Evolutionary conservation across 2,888 invertebrate species (phyloP), one percentile per base, ranked within the genome.

Genomic region (Rhimphoctona megacephalus): DNA sequence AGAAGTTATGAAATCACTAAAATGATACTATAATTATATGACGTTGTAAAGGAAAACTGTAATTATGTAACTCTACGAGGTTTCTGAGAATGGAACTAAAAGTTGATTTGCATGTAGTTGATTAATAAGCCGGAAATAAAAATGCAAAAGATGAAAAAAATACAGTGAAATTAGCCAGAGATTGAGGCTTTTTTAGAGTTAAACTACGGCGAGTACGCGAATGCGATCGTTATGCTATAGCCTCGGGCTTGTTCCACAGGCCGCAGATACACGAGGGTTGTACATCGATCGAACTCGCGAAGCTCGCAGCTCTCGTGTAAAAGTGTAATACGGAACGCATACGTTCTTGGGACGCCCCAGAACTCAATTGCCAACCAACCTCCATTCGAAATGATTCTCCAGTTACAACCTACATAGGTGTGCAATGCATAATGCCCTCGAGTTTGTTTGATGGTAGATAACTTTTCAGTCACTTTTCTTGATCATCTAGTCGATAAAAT

Each of bases 191-290:
- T 64, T 70, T n/a, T 46, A 19, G 69, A 49, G 73, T 52, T 73
- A 46, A 66, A 80, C 43, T 43, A 46, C 43, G 66, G 33, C 25
- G 66, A 46, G 57, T 57, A 43, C 43, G 79, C 69, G 74, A 82
- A 79, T 76, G 64, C 85, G 85, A 88, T 88, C 86, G 88, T 86
- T 88, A 86, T 81, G 86, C 83, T 66, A 85, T 83, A 70, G 85
- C 88, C 83, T 83, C 77, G 79, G 83, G 86, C 78, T 54, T 81
- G 78, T 46, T 81, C 83, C 85, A 85, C 83, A 82, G 81, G 80
- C 80, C 67, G 52, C 57, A 61, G 54, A 25, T 74, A 49, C 52
- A 25, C 72, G 70, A 54, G 64, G 76, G 64, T 76, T 67, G 83
- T 61, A 81, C 83, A 87, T 87, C 87, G 87, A 85, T 84, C 86